A percentile compares a stretch with the other conserved stretches of the same genome.
Evolutionary conservation across 2,888 invertebrate species (phyloP).

Genomic region (Hydriomena furcata): DNA sequence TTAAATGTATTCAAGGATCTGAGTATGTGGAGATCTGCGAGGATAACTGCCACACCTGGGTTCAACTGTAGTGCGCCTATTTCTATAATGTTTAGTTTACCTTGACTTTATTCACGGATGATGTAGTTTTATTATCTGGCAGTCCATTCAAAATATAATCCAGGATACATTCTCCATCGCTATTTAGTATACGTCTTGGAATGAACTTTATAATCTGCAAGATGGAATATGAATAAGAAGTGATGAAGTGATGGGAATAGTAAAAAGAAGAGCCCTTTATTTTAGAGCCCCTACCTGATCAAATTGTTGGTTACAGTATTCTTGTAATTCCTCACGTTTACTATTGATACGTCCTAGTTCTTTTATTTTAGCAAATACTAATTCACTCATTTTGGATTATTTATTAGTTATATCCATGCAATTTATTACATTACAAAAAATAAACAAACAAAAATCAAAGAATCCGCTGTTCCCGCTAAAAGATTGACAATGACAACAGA

Average conservation of each 20-base stretch:
- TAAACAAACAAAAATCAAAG: neutral
- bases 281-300: conserved; percentile 48
- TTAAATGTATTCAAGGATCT: no score
- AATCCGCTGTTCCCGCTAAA: conserved; percentile 2
- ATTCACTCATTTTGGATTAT: conserved; percentile 46
- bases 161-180: conserved; percentile 62
- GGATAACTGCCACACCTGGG: no score
- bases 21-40: no score
- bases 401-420: neutral
- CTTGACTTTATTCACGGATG: conserved; percentile 55
- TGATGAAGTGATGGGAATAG: neutral
- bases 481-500: neutral
- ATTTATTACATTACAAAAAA: conserved; percentile 9
- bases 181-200: conserved; percentile 58
- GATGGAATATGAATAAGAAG: neutral
- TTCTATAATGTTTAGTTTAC: conserved; percentile 39
- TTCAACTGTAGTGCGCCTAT: no score
- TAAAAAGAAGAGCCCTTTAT: no score
- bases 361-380: conserved; percentile 55
- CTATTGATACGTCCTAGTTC: conserved; percentile 58
- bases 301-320: conserved; percentile 57
- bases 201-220: conserved; percentile 60
- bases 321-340: conserved; percentile 59
- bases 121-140: conserved; percentile 44
- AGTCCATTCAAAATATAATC: conserved; percentile 67